These are phyloP conservation scores for Heterodera schachtii DNA, from an alignment of 1,140 invertebrate species.

Conservation along the genomic window DNA sequence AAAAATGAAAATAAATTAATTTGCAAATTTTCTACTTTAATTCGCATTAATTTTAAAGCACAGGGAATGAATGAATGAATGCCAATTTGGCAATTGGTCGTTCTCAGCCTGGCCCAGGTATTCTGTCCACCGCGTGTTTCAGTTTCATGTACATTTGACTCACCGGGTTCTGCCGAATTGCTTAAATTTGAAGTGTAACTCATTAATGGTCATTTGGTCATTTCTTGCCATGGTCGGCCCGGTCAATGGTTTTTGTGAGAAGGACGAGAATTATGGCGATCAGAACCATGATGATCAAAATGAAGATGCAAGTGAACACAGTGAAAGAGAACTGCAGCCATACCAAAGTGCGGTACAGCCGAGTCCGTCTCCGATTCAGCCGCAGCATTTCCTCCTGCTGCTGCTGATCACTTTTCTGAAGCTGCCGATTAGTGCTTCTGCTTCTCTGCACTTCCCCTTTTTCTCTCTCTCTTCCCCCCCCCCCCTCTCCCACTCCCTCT, in stretches of 20 bases:
- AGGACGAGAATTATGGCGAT: slow-evolving; percentile 17
- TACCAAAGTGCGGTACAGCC: slow-evolving; percentile 20
- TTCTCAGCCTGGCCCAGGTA: slow-evolving; percentile 5
- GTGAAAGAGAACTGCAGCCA: slow-evolving; percentile 30
- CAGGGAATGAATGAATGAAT: too few relatives aligned
- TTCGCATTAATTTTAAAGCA: too few relatives aligned
- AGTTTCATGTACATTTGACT: slow-evolving; percentile 27
- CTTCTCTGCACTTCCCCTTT: too few relatives aligned
- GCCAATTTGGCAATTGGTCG: neutral
- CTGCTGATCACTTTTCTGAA: neutral
- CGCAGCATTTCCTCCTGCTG: neutral
- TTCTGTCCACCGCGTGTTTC: slow-evolving; percentile 24
- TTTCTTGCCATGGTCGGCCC: slow-evolving; percentile 19
- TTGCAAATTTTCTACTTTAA: too few relatives aligned
- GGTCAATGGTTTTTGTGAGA: slow-evolving; percentile 7
- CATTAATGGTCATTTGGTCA: neutral
- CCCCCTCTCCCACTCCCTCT: neutral
- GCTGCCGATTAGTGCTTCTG: neutral
- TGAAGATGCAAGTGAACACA: slow-evolving; percentile 28
- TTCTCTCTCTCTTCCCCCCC: neutral
- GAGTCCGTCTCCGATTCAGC: slow-evolving; percentile 6
- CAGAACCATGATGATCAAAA: slow-evolving; percentile 25
- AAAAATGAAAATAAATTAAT: too few relatives aligned
- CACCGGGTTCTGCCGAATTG: slow-evolving; percentile 22
- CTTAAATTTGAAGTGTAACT: neutral